A percentile compares a stretch with the other conserved stretches of the same genome.
phyloP scores from a whole-genome alignment of 2,888 invertebrate species.

The Notocelia uddmanniana region DNA sequence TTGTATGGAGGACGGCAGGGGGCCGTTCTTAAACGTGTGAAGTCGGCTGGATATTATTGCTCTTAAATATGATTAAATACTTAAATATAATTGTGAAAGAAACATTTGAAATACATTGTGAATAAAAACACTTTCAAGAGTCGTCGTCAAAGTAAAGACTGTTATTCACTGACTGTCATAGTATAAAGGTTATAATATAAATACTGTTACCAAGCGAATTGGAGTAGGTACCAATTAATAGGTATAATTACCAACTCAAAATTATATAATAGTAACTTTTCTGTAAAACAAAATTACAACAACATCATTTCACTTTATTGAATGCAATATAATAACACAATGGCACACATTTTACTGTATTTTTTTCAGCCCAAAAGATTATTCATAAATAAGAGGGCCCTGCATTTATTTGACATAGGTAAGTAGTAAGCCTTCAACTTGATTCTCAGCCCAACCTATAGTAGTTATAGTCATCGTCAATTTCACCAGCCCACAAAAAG shows the following conservation, averaged over 20 bases:
- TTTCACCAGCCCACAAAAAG: slow-evolving; percentile 71
- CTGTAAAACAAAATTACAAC: too few species aligned
- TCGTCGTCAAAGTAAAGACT: neutral
- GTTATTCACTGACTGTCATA: neutral
- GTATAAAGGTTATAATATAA: neutral
- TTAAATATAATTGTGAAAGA: slow-evolving; percentile 13
- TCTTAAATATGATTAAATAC: slow-evolving; percentile 11
- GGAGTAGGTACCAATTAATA: too few species aligned
- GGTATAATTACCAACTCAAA: too few species aligned
- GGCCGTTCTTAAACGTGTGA: slow-evolving; percentile 13
- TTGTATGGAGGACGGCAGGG: slow-evolving; percentile 15
- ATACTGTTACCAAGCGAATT: neutral
- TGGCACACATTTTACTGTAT: too few species aligned
- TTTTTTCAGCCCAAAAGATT: neutral
- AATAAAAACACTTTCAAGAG: neutral
- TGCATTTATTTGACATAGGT: neutral
- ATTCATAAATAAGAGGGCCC: neutral
- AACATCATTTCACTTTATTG: too few species aligned
- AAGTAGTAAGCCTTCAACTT: slow-evolving; percentile 11
- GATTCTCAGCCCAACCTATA: slow-evolving; percentile 12
- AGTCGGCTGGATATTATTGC: slow-evolving; percentile 5
- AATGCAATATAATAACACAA: too few species aligned
- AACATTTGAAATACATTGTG: neutral
- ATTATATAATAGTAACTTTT: too few species aligned
- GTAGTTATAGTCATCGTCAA: slow-evolving; percentile 53